Percentiles rank a stretch among this genome's conserved stretches.
Evolutionary conservation across 2,888 invertebrate species (phyloP).

Genomic region (Noctua pronuba): DNA sequence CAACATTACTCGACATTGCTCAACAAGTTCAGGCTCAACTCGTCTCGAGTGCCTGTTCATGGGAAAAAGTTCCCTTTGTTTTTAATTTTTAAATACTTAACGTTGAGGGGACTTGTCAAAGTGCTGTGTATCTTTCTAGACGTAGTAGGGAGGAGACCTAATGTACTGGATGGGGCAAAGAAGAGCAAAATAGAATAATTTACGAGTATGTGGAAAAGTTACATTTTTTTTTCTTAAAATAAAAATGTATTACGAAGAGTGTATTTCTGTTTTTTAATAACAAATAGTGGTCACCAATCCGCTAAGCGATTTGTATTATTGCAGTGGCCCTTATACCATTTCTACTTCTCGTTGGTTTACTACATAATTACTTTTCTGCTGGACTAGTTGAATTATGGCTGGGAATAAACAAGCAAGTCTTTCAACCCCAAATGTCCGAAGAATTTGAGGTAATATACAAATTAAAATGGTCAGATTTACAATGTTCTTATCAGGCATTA

Average conservation of each 20-base stretch:
- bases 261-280: too few relatives aligned
- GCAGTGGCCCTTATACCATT: neutral
- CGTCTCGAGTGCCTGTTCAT: constrained; percentile 65
- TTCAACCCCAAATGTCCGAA: neutral
- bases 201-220: neutral
- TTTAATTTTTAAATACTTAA: constrained; percentile 67
- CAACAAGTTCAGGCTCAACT: constrained; percentile 63
- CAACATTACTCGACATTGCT: constrained; percentile 55
- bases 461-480: neutral
- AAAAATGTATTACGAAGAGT: too few relatives aligned
- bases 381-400: neutral
- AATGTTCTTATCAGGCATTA: neutral
- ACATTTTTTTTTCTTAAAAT: neutral
- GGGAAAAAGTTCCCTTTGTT: constrained; percentile 64
- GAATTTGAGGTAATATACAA: neutral
- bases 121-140: constrained; percentile 39
- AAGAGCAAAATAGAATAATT: neutral
- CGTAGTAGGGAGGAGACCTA: neutral
- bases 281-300: too few relatives aligned
- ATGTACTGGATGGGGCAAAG: constrained; percentile 7
- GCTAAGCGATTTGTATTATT: too few relatives aligned
- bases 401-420: neutral
- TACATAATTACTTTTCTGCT: neutral
- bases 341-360: neutral
- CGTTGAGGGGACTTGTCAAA: constrained; percentile 46